phyloP scores from a whole-genome alignment of 2,113 vertebrate genomes.

The Phodopus roborovskii region DNA sequence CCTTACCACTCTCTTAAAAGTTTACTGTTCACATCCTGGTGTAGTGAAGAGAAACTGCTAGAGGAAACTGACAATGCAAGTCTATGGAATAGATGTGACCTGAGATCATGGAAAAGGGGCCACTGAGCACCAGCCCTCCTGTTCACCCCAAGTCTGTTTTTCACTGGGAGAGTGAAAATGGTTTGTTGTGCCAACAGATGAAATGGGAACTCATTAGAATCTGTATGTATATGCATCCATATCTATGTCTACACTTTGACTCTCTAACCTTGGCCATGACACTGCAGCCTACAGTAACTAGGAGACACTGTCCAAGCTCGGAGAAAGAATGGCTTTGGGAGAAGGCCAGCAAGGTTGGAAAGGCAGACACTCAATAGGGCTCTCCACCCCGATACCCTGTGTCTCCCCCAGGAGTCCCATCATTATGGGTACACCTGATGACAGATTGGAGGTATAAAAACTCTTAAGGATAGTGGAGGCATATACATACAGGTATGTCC shows the following conservation, averaged over 20 bases:
- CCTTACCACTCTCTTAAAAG: neutral
- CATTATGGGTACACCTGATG: neutral
- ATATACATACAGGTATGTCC: neutral
- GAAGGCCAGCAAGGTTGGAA: neutral
- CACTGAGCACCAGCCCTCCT: neutral
- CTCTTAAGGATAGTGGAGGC: neutral
- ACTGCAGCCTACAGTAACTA: slow-evolving; percentile 70
- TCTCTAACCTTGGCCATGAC: slow-evolving; percentile 63
- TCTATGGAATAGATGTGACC: neutral
- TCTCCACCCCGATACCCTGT: neutral
- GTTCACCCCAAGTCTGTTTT: slow-evolving; percentile 6
- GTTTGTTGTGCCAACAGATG: neutral
- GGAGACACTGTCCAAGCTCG: neutral
- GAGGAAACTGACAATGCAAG: neutral
- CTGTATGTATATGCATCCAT: neutral
- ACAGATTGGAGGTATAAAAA: neutral
- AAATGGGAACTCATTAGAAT: neutral
- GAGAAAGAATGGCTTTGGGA: neutral
- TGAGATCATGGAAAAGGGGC: neutral
- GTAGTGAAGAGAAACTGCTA: neutral
- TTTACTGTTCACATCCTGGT: neutral
- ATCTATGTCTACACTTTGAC: neutral
- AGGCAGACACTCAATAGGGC: neutral
- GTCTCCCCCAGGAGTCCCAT: neutral
- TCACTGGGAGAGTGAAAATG: neutral